Base-by-base conservation (phyloP, 1,140 invertebrate genomes). In the Bombus affinis region DNA sequence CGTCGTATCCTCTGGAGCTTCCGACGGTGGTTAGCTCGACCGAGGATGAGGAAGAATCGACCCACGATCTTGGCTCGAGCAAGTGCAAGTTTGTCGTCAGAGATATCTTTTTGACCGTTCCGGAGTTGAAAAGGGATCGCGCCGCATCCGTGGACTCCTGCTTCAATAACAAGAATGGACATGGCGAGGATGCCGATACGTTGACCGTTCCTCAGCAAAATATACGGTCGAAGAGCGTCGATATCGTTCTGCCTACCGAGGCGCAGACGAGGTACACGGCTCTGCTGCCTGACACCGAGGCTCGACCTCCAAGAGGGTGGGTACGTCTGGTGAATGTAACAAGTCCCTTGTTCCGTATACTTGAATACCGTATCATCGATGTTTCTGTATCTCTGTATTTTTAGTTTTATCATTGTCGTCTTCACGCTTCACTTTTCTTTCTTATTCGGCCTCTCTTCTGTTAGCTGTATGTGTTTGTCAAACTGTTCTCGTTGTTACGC, bases 211-310 rank as follows among this genome's bases (percentile, higher is more conserved):
- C 97, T 0, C 96, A 96, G 85, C 96, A 96, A 68, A 96, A 95
- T 81, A 96, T 97, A 6, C 96, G 98, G n/a, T 98, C 98, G 9
- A 96, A 98, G 81, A 98, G 98, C 47, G 98, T 99, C 68, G 98
- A 99, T 93, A 98, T 99, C 85, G 98, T 98, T 25, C 95, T 99
- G 81, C 98, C 98, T 1, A 98, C 98, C 1, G 97, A 98, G 73
- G 97, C 97, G 89, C 97, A 98, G 91, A 97, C 97, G 5, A 95
- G 97, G 77, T 98, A 98, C 93, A 98, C 98, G 83, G 98, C 98
- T 12, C 95, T 98, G 25, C 87, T 94, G 47, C 94, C 92, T 59
- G 88, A 90, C 44, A 86, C 90, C 71, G 94, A 94, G 65, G 72
- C 92, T 84, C 89, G 93, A 81, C 89, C 92, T 80, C 90, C 92